phyloP scores from a whole-genome alignment of 1,140 invertebrate genomes.

The Propsilocerus akamusi region DNA sequence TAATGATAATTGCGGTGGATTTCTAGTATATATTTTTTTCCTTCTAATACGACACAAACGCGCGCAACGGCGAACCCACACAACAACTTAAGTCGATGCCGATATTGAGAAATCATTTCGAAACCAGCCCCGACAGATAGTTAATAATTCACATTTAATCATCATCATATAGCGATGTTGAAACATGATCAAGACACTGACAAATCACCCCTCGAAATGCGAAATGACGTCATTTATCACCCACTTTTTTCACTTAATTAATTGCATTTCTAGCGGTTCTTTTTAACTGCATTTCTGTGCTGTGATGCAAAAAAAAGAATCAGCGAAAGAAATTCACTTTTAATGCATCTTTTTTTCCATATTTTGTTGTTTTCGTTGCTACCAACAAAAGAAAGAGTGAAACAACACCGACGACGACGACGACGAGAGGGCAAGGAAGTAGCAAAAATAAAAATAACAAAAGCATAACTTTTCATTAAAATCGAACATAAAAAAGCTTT shows the following conservation, averaged over 20 bases:
- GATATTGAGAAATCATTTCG: conserved; percentile 1
- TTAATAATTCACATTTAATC: conserved; percentile 2
- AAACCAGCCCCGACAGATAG: neutral
- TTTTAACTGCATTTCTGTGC: neutral
- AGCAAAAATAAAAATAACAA: neutral
- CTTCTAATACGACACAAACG: neutral
- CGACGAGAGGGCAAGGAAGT: neutral
- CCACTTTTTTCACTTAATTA: neutral
- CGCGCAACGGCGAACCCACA: too few species aligned
- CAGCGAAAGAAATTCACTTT: neutral
- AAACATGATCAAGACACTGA: neutral
- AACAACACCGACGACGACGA: neutral
- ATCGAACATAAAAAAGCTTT: conserved; percentile 3
- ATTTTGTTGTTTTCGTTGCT: too few species aligned
- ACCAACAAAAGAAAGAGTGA: too few species aligned
- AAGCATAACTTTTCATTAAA: neutral
- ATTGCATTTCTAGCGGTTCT: neutral
- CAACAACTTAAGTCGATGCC: too few species aligned
- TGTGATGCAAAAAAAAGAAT: neutral
- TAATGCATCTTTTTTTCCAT: neutral
- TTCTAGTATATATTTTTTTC: neutral
- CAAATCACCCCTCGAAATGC: too few species aligned
- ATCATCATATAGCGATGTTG: neutral
- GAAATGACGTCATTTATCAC: conserved; percentile 1
- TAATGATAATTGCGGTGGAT: neutral